Base-by-base conservation (phyloP, 2,888 invertebrate genomes). In the Actias luna region DNA sequence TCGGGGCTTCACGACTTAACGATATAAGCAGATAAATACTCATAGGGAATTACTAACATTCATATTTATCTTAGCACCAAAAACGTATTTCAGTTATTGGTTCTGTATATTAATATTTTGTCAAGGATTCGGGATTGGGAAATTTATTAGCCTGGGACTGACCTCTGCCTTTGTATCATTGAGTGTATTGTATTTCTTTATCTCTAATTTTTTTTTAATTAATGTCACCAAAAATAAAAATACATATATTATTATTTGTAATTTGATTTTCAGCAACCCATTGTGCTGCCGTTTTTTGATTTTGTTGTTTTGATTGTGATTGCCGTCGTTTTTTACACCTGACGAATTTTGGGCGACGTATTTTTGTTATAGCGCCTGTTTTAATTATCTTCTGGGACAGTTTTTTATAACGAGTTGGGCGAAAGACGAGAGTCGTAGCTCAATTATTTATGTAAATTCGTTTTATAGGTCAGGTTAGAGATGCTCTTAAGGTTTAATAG, bases 281-380 rank as follows among this genome's bases (percentile, higher is more conserved):
- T n/a, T n/a, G n/a, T n/a, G n/a, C n/a, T n/a, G n/a, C n/a, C n/a
- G n/a, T n/a, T n/a, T n/a, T n/a, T n/a, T n/a, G n/a, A n/a, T n/a
- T n/a, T n/a, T 61, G 29, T 61, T 55, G 61, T 50, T 12, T 46
- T 35, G 2, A 14, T 33, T 8, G 27, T 8, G 22, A 22, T 46
- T 22, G 12, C 14, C 12, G 46, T 14, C 46, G 25, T 64, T 58
- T 61, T 35, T 61, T 61, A 58, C 61, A 61, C 58, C 58, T 58
- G 61, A 22, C 31, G n/a, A 36, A n/a, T 35, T 39, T 12, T 18
- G 27, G 16, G 22, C 4, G 36, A 1, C 60, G 58, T 58, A 35
- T 58, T 61, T 61, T 58, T 39, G n/a, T n/a, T n/a, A 31, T 29
- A 22, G 12, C 25, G 39, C 7, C 63, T 16, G 29, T 36, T 52